Evolutionary conservation across 2,797 vertebrate species (phyloP).

Genomic region (Rhinatrema bivittatum): DNA sequence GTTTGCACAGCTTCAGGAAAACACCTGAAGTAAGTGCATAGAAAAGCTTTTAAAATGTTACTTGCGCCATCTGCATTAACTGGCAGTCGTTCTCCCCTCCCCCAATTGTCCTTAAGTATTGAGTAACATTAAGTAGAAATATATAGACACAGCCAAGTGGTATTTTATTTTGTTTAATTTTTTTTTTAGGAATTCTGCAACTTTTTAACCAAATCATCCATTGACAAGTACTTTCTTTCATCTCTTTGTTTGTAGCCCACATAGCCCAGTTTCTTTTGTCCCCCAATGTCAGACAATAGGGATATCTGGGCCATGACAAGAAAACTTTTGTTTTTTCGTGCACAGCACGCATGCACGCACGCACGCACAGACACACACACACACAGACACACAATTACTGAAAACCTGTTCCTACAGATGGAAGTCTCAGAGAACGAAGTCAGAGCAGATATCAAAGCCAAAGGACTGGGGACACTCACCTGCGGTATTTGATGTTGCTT

Average conservation of each 20-base stretch:
- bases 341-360: too few relatives aligned
- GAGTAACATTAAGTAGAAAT: background rate
- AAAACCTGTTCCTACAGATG: too few relatives aligned
- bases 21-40: conserved; percentile 1
- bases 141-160: background rate
- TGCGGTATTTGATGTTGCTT: conserved; percentile 22
- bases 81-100: background rate
- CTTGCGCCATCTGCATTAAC: background rate
- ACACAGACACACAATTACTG: too few relatives aligned
- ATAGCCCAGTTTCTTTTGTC: background rate
- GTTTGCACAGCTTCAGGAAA: conserved; percentile 8
- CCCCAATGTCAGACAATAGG: background rate
- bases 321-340: background rate
- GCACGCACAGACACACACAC: too few relatives aligned
- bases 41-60: background rate
- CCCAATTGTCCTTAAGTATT: conserved; percentile 1
- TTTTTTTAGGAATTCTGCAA: background rate
- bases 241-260: background rate
- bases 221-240: background rate
- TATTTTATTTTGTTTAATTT: background rate
- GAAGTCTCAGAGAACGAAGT: conserved; percentile 7
- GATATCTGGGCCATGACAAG: background rate
- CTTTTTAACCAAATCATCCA: background rate
- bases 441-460: conserved; percentile 17
- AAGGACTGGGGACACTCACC: conserved; percentile 25